Percentiles rank a stretch among this genome's conserved stretches.
Conservation (phyloP, 2,797 vertebrate species). For the Poeciliopsis infans region DNA sequence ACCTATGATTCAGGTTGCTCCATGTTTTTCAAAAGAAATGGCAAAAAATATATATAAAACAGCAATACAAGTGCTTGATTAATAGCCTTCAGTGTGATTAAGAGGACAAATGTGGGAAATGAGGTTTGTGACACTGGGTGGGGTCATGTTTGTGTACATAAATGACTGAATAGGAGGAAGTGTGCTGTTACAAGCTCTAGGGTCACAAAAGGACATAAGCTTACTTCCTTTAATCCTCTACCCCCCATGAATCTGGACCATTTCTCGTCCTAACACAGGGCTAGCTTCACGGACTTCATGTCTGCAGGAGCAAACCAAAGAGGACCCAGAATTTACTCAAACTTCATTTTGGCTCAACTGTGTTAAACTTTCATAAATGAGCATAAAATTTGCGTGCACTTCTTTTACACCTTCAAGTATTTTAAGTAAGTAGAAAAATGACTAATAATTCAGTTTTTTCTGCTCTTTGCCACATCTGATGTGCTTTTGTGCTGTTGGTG, state of each 20-base stretch:
- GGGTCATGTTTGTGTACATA: constrained; percentile 45
- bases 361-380: background rate
- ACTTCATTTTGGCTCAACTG: background rate
- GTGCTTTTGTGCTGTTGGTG: background rate
- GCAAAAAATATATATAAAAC: background rate
- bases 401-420: background rate
- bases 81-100: constrained; percentile 23
- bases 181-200: constrained; percentile 58
- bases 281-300: background rate
- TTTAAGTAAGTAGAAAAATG: background rate
- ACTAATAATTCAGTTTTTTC: background rate
- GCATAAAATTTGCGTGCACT: background rate
- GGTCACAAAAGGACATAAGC: constrained; percentile 66
- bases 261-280: constrained; percentile 26
- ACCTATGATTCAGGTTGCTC: constrained; percentile 4
- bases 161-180: constrained; percentile 72
- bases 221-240: constrained; percentile 66
- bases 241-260: constrained; percentile 46
- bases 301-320: background rate
- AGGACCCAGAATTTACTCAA: background rate
- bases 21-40: background rate
- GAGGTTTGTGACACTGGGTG: constrained; percentile 51
- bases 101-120: constrained; percentile 54
- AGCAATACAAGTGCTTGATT: constrained; percentile 8
- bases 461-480: background rate